Base-by-base conservation (phyloP, 2,113 vertebrate species). In the Regulus satrapa region DNA sequence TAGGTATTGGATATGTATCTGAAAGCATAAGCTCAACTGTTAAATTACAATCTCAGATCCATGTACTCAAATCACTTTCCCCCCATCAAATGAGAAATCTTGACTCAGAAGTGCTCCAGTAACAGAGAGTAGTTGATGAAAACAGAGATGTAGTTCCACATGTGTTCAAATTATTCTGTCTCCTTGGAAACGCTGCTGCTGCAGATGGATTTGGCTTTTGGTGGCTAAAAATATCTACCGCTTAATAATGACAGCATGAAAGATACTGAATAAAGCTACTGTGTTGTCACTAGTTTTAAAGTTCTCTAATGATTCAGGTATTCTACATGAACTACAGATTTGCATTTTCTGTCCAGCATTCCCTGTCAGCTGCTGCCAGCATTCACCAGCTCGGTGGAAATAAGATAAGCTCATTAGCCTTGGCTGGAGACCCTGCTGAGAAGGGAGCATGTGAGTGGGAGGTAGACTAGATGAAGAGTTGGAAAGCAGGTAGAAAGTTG, bases 81-180 rank as follows among this genome's bases (percentile, higher is more conserved):
- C 32, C 25, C 2, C 28, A 40, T 48, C 92, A 95, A 95, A 96
- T 95, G 87, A 93, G 88, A 95, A 94, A 95, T 97, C 92, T 80
- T 80, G 77, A 96, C 88, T 97, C 94, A 94, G 87, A 94, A 88
- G 96, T 97, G 93, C 94, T 97, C 85, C 82, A 96, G 89, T 96
- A 98, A 94, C 95, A 97, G 95, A 97, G 94, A 95, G 71, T 94
- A 96, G 93, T 83, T 96, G 98, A 98, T 98, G 97, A 97, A 98
- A 98, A 98, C 97, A 92, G 97, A 97, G 97, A 97, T 97, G 95
- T 97, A 95, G 97, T 97, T 97, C 96, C 97, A 98, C 97, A 97
- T 98, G 97, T 97, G 96, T 98, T 98, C 98, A 98, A 98, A 98
- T 98, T 97, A 98, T 98, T 98, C 98, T 67, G 97, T 98, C 97